Percentiles rank a stretch among this genome's conserved stretches.
Conservation (phyloP, 1,140 invertebrate species). For the Glossosoma conforme region DNA sequence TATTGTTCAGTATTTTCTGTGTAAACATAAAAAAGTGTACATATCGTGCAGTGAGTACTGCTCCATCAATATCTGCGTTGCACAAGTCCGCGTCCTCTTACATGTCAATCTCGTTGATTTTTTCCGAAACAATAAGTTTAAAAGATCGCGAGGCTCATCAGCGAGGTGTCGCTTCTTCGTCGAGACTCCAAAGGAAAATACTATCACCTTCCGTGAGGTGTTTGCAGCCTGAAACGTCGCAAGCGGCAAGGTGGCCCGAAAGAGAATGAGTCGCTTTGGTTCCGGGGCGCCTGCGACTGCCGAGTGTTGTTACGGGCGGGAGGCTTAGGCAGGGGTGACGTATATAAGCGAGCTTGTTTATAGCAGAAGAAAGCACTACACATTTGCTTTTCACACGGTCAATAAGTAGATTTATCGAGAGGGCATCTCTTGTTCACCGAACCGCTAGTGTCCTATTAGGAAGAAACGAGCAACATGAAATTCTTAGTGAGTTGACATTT, state of each 20-base stretch:
- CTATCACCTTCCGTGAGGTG: neutral
- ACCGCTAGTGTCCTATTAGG: slow-evolving; percentile 7
- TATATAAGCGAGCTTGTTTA: slow-evolving; percentile 23
- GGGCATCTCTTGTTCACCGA: neutral
- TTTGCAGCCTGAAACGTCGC: slow-evolving; percentile 5
- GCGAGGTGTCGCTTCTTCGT: neutral
- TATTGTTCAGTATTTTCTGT: too few species aligned
- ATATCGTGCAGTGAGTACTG: too few species aligned
- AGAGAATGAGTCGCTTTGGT: slow-evolving; percentile 6
- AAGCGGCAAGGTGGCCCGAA: slow-evolving; percentile 15
- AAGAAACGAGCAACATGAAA: slow-evolving; percentile 37
- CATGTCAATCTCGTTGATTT: too few species aligned
- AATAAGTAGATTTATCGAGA: slow-evolving; percentile 6
- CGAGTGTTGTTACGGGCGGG: slow-evolving; percentile 36
- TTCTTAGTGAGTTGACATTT: slow-evolving; percentile 39
- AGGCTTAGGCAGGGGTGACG: slow-evolving; percentile 29
- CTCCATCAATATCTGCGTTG: too few species aligned
- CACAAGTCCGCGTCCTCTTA: too few species aligned
- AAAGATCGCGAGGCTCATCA: neutral
- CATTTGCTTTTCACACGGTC: slow-evolving; percentile 25
- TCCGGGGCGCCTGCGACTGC: neutral
- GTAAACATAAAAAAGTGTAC: too few species aligned
- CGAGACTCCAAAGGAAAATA: neutral
- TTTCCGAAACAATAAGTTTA: too few species aligned
- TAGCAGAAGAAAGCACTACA: slow-evolving; percentile 30